Evolutionary conservation across 2,113 vertebrate species (phyloP).

Genomic region (Phasianus colchicus): DNA sequence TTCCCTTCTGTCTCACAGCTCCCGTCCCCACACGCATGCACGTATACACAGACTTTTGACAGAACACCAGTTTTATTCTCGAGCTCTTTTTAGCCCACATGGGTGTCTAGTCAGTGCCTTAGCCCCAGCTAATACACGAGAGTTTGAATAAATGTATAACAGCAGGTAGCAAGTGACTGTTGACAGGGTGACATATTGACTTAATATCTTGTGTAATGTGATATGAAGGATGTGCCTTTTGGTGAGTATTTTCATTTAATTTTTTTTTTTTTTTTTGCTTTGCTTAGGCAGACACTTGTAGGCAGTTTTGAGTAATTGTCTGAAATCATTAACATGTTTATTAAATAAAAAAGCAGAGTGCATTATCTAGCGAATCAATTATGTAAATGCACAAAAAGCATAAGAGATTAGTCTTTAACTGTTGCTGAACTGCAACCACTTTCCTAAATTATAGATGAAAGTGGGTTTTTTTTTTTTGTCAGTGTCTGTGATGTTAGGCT

Average conservation of each 20-base stretch:
- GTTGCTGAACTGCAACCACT: slow-evolving; percentile 74
- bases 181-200: slow-evolving; percentile 85
- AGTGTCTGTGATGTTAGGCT: not conserved
- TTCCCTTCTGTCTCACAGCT: slow-evolving; percentile 74
- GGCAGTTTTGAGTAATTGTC: slow-evolving; percentile 82
- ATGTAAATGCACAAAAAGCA: slow-evolving; percentile 83
- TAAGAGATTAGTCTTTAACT: slow-evolving; percentile 79
- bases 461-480: not conserved
- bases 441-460: slow-evolving; percentile 77
- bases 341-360: slow-evolving; percentile 84
- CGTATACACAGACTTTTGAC: slow-evolving; percentile 52
- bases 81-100: slow-evolving; percentile 66
- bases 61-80: slow-evolving; percentile 71
- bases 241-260: slow-evolving; percentile 80
- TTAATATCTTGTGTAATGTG: slow-evolving; percentile 80
- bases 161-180: slow-evolving; percentile 84
- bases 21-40: slow-evolving; percentile 2
- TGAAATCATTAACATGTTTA: slow-evolving; percentile 87
- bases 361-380: slow-evolving; percentile 85
- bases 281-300: slow-evolving; percentile 80
- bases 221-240: slow-evolving; percentile 84
- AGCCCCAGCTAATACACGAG: slow-evolving; percentile 74
- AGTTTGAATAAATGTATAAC: slow-evolving; percentile 81
- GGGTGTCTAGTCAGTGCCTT: slow-evolving; percentile 74
- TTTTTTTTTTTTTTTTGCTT: slow-evolving; percentile 66